Conservation (phyloP, 2,113 vertebrate species). For the Siniperca chuatsi region DNA sequence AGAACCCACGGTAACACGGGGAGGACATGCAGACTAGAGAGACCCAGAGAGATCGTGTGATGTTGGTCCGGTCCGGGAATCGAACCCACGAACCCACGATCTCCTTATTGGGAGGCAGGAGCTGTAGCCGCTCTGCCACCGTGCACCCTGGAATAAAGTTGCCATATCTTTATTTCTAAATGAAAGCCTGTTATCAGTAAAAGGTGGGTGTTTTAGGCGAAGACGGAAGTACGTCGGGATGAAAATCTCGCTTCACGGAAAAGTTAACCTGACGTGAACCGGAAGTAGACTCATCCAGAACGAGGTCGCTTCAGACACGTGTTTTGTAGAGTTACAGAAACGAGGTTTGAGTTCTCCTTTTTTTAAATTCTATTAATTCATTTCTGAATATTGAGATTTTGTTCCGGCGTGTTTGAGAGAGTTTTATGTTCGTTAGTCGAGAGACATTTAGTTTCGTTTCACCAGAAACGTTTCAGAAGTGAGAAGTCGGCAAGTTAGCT, state of each 20-base stretch:
- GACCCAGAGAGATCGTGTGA: too few species aligned
- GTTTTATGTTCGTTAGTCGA: not conserved
- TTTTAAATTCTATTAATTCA: rapidly evolving
- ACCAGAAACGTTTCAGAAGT: not conserved
- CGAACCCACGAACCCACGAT: too few species aligned
- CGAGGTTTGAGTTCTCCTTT: conserved; percentile 32
- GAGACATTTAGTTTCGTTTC: not conserved
- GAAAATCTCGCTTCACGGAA: not conserved
- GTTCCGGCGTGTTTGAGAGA: not conserved
- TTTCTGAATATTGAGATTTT: rapidly evolving
- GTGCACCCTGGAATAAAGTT: too few species aligned
- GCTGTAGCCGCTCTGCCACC: too few species aligned
- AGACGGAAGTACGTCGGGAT: not conserved
- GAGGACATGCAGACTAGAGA: too few species aligned
- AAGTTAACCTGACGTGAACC: conserved; percentile 9
- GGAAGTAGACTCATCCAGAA: conserved; percentile 35
- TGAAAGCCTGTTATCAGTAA: too few species aligned
- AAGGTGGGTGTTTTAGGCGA: not conserved
- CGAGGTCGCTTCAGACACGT: conserved; percentile 28
- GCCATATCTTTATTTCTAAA: too few species aligned
- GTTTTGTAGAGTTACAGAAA: not conserved
- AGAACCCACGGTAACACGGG: too few species aligned
- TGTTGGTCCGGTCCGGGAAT: too few species aligned
- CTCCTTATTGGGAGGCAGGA: too few species aligned
- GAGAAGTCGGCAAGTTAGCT: not conserved